A percentile compares a stretch with the other conserved stretches of the same genome.
These are phyloP conservation scores for Eueremaeus valkanovi DNA, from an alignment of 2,888 invertebrate species.

Conservation along the genomic window DNA sequence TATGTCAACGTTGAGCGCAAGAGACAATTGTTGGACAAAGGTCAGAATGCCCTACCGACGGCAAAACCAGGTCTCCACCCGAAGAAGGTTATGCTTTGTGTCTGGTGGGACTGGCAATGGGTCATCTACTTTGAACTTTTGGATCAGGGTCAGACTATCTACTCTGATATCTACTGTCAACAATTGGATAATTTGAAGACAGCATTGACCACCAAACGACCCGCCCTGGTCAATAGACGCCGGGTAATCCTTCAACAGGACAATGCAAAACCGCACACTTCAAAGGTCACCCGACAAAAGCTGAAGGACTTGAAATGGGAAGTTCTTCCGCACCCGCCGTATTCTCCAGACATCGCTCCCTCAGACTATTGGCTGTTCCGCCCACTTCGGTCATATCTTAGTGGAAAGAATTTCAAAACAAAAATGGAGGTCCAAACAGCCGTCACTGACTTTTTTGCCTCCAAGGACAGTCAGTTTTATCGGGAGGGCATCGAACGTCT, in stretches of 20 bases:
- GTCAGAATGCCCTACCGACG: constrained; percentile 28
- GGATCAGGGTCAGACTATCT: constrained; percentile 42
- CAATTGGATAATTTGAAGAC: constrained; percentile 42
- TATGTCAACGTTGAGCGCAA: constrained; percentile 33
- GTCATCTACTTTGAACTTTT: constrained; percentile 43
- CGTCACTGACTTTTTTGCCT: neutral
- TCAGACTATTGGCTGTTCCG: constrained; percentile 39
- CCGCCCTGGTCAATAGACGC: constrained; percentile 35
- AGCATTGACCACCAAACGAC: constrained; percentile 28
- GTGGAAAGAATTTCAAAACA: neutral
- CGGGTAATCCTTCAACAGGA: constrained; percentile 44
- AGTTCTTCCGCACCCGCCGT: constrained; percentile 45
- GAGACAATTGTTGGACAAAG: constrained; percentile 21
- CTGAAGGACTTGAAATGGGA: constrained; percentile 41
- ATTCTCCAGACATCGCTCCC: constrained; percentile 45
- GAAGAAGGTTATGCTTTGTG: neutral
- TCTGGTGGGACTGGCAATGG: constrained; percentile 6
- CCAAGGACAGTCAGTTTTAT: neutral
- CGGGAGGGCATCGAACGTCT: neutral
- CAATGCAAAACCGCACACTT: constrained; percentile 45
- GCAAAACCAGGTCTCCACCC: neutral
- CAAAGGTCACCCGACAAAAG: constrained; percentile 43
- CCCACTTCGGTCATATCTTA: neutral
- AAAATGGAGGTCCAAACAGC: neutral
- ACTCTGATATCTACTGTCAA: constrained; percentile 43